Conservation (phyloP, 2,797 vertebrate species). For the Muraenolepis orangiensis region DNA sequence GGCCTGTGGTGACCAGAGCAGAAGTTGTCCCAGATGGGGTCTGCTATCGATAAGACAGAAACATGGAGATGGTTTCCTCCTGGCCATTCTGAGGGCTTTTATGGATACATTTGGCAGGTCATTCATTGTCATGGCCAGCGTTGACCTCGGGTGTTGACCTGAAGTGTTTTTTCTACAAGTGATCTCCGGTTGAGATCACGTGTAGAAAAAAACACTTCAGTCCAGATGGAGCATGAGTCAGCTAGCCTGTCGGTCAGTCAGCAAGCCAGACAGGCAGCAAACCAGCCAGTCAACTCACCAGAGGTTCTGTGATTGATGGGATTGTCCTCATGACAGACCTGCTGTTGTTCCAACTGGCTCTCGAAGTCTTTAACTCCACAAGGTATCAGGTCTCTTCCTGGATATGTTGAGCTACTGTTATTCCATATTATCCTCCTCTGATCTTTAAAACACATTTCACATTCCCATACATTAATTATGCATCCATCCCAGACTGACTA, state of each 20-base stretch:
- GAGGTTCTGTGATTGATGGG: background rate
- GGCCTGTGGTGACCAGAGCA: constrained; percentile 21
- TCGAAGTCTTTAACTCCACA: constrained; percentile 1
- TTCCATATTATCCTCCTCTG: constrained; percentile 14
- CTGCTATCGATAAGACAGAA: constrained; percentile 14
- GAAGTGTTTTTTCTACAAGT: too few relatives aligned
- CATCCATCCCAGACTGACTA: too few relatives aligned
- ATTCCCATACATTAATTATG: too few relatives aligned
- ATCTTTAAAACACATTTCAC: background rate
- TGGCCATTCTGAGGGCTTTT: too few relatives aligned
- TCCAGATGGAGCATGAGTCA: constrained; percentile 13
- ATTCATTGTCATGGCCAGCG: constrained; percentile 15
- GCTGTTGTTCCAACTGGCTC: background rate
- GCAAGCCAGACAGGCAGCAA: background rate
- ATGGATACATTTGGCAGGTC: constrained; percentile 6
- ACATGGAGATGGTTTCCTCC: constrained; percentile 37
- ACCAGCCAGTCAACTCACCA: background rate
- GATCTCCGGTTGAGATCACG: too few relatives aligned
- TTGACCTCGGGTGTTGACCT: background rate
- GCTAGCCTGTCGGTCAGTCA: background rate
- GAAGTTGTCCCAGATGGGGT: constrained; percentile 47
- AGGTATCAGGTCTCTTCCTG: constrained; percentile 25
- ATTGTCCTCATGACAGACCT: background rate
- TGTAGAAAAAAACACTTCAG: constrained; percentile 22
- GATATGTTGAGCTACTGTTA: constrained; percentile 10